Evolutionary conservation across 2,888 invertebrate species (phyloP).

Genomic region (Hemithea aestivaria): DNA sequence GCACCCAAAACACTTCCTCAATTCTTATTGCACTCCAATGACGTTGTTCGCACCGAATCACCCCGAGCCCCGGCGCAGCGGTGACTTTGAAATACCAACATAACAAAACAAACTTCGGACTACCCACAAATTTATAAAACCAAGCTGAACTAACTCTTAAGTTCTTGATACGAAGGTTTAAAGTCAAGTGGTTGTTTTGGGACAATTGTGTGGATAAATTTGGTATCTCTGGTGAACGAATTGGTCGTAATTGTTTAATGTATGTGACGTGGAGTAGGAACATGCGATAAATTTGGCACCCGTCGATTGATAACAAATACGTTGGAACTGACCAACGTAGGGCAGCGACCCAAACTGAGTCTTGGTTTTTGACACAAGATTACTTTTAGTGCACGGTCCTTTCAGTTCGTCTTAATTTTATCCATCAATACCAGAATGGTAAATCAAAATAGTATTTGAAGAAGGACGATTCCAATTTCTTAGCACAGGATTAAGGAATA

Average conservation of each 20-base stretch:
- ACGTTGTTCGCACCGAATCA: constrained; percentile 28
- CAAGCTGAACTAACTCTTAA: not conserved
- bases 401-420: too few species aligned
- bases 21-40: constrained; percentile 21
- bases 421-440: too few species aligned
- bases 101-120: constrained; percentile 2
- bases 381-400: too few species aligned
- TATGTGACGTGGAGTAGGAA: constrained; percentile 38
- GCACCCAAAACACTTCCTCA: constrained; percentile 24
- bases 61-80: constrained; percentile 46
- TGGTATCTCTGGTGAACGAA: constrained; percentile 37
- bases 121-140: not conserved
- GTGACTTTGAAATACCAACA: constrained; percentile 59
- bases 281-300: constrained; percentile 17
- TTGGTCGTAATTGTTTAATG: constrained; percentile 68
- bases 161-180: constrained; percentile 1
- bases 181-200: constrained; percentile 6
- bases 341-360: too few species aligned
- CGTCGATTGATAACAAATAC: constrained; percentile 32
- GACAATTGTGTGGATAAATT: constrained; percentile 29
- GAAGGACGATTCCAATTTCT: too few species aligned
- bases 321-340: too few species aligned
- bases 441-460: too few species aligned
- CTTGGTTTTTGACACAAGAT: too few species aligned
- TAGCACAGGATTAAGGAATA: too few species aligned